A percentile compares a stretch with the other conserved stretches of the same genome.
Evolutionary conservation across 1,140 invertebrate species (phyloP).

Genomic region (Leptinotarsa undecemlineata): DNA sequence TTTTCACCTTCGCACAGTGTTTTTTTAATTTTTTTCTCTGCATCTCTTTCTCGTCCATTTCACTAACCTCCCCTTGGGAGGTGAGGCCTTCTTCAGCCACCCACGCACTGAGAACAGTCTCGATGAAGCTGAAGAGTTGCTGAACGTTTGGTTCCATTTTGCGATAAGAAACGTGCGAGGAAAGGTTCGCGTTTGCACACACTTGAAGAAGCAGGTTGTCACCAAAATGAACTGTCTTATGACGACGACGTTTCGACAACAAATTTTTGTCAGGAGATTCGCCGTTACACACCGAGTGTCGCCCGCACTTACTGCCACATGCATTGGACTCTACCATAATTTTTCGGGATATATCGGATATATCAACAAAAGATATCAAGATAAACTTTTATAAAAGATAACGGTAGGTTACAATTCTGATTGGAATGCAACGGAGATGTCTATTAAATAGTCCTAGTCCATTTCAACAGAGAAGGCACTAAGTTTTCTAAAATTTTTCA

Average conservation of each 20-base stretch:
- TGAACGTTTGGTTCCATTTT: constrained; percentile 73
- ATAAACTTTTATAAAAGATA: constrained; percentile 27
- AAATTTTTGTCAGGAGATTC: constrained; percentile 44
- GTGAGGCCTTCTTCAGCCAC: constrained; percentile 69
- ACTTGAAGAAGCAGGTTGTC: constrained; percentile 71
- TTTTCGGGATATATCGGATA: not conserved
- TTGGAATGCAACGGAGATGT: not conserved
- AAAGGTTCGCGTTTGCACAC: constrained; percentile 62
- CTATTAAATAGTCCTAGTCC: not conserved
- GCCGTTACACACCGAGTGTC: constrained; percentile 45
- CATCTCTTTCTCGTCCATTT: constrained; percentile 65
- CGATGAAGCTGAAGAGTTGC: constrained; percentile 76
- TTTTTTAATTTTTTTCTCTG: constrained; percentile 67
- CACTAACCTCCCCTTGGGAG: constrained; percentile 67
- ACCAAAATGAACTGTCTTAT: constrained; percentile 77
- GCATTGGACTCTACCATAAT: constrained; percentile 52
- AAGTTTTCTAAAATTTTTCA: constrained; percentile 23
- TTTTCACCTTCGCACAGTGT: constrained; percentile 66
- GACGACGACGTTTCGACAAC: constrained; percentile 62
- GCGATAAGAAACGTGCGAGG: constrained; percentile 50
- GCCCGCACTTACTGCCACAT: constrained; percentile 46
- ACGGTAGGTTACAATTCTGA: constrained; percentile 6
- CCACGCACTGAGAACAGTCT: constrained; percentile 70
- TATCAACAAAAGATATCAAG: not conserved
- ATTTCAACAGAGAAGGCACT: constrained; percentile 21